phyloP scores from a whole-genome alignment of 2,113 vertebrate species.

The Circaetus cinerascens region DNA sequence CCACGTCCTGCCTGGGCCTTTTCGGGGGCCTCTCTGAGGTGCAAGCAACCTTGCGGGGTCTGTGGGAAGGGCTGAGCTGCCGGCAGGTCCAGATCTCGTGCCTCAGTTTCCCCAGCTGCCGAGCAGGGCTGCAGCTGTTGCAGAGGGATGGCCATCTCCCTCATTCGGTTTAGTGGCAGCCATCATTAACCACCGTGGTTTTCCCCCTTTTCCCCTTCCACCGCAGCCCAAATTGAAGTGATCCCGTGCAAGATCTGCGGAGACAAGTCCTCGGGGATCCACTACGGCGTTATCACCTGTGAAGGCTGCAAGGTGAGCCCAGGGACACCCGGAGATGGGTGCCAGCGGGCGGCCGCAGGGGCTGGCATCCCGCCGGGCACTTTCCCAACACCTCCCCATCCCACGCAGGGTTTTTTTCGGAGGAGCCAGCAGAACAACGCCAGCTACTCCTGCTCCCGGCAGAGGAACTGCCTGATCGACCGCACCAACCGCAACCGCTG shows the following conservation, averaged over 20 bases:
- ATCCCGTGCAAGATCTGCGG: slow-evolving; percentile 95
- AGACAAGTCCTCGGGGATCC: slow-evolving; percentile 92
- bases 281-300: slow-evolving; percentile 89
- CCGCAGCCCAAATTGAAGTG: slow-evolving; percentile 89
- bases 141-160: fast-evolving
- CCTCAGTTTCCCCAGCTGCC: background rate
- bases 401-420: slow-evolving; percentile 84
- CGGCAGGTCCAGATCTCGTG: fast-evolving
- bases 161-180: fast-evolving
- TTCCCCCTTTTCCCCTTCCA: background rate
- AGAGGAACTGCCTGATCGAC: slow-evolving; percentile 90
- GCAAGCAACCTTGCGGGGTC: background rate
- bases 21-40: background rate
- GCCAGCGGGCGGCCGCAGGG: fast-evolving
- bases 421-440: slow-evolving; percentile 93
- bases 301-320: slow-evolving; percentile 74
- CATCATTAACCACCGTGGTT: fast-evolving
- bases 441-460: slow-evolving; percentile 90
- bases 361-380: fast-evolving
- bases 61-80: background rate
- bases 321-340: fast-evolving
- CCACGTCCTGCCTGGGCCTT: fast-evolving
- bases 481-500: slow-evolving; percentile 93
- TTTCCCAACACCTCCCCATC: background rate
- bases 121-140: fast-evolving